Conservation (phyloP, 2,888 invertebrate genomes). For the Ypsolopha scabrella region DNA sequence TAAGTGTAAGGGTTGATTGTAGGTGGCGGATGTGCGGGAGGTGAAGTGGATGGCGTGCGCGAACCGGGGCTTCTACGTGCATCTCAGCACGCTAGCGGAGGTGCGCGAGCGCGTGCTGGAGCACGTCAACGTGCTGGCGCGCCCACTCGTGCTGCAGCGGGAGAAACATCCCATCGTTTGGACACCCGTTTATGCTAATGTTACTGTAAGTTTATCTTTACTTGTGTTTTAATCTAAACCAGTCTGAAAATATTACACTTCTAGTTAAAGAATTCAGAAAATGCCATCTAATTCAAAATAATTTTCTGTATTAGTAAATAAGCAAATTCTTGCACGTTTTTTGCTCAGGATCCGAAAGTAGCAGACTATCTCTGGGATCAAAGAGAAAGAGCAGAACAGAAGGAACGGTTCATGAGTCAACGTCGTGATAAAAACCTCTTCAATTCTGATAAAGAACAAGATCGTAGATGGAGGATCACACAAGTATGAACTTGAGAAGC, state of each 20-base stretch:
- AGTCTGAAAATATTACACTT: neutral
- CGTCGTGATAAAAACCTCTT: constrained; percentile 71
- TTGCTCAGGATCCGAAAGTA: constrained; percentile 82
- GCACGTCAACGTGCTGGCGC: constrained; percentile 96
- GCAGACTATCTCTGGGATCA: constrained; percentile 93
- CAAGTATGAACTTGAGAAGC: constrained; percentile 28
- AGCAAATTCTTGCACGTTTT: too few species aligned
- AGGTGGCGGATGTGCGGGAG: constrained; percentile 90
- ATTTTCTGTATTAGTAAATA: too few species aligned
- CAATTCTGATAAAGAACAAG: constrained; percentile 74
- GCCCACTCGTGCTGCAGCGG: constrained; percentile 90
- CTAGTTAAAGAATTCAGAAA: too few species aligned
- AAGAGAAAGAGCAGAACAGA: constrained; percentile 83
- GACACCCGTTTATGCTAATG: constrained; percentile 97
- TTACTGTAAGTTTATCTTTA: constrained; percentile 72
- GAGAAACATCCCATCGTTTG: constrained; percentile 92
- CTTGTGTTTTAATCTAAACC: neutral
- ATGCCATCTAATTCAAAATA: too few species aligned
- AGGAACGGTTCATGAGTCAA: constrained; percentile 78
- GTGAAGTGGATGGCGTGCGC: constrained; percentile 99
- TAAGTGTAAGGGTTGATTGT: constrained; percentile 2
- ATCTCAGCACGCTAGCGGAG: constrained; percentile 96
- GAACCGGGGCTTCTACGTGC: constrained; percentile 96
- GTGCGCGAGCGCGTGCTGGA: constrained; percentile 97
- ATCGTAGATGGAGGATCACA: constrained; percentile 68